Conservation (phyloP, 2,113 vertebrate genomes). For the Motacilla alba region DNA sequence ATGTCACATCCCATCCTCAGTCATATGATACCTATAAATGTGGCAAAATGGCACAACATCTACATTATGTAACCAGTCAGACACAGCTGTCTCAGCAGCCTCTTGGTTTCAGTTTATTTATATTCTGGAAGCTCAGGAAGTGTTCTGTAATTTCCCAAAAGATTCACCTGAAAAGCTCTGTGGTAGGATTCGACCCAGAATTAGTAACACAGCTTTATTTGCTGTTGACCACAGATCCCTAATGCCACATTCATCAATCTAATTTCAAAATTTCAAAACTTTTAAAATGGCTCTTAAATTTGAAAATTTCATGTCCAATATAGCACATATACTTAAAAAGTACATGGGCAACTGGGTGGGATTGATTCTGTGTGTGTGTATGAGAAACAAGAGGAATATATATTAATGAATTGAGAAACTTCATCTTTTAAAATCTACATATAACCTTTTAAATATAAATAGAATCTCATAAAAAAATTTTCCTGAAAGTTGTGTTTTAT, state of each 20-base stretch:
- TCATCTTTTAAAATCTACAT: fast-evolving
- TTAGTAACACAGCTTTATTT: background rate
- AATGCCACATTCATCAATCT: background rate
- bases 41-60: background rate
- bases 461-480: background rate
- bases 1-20: background rate
- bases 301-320: background rate
- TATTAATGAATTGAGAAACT: background rate
- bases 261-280: background rate
- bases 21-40: background rate
- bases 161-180: background rate
- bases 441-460: background rate
- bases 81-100: background rate
- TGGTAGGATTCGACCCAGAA: background rate
- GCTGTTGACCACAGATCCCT: background rate
- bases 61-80: background rate
- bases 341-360: background rate
- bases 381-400: background rate
- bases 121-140: background rate
- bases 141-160: background rate
- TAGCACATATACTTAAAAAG: background rate
- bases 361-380: background rate
- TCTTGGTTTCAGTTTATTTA: background rate
- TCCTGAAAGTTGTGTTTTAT: background rate
- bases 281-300: background rate